Evolutionary conservation across 2,888 invertebrate genomes (phyloP), one percentile per base, ranked within the genome.

Genomic region (Alcis repandata): DNA sequence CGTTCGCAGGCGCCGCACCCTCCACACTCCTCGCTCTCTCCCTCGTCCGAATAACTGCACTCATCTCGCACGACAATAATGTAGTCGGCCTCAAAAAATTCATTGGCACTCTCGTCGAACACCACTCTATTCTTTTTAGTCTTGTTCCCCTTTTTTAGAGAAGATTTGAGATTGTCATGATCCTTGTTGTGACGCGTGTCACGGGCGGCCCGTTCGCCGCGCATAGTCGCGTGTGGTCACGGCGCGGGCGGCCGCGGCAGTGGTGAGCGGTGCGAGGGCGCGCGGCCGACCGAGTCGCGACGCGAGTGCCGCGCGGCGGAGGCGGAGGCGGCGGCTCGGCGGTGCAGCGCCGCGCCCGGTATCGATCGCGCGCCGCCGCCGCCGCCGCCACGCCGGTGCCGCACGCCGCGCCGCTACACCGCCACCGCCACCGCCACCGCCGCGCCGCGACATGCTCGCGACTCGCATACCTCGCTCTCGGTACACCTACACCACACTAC

Each of bases 61-160:
- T 98, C 98, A 84, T 98, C 98, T 67, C 98, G 95, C 71, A 98
- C 97, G 70, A 98, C 94, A 78, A 98, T 98, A 80, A 98, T 98
- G 83, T 98, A 98, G 90, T 98, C 98, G 57, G 98, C 98, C 78
- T 98, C 98, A 87, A 98, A 98, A 90, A 97, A 98, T 86, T 97
- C 97, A 90, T 98, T 98, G 59, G 97, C 95, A 80, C 96, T 97
- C 91, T 98, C 98, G 84, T 98, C 97, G 83, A 98, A 98, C 58
- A 97, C 96, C 22, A 98, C 98, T 62, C 97, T 95, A 86, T 97
- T 95, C 81, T 96, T 96, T 77, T 95, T 96, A 66, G 94, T 86
- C 83, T 95, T 96, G 73, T 93, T 95, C 66, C 96, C 96, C 67
- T 96, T 96, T 90, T 97, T 97, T 59, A 97, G 94, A 78, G 97